Evolutionary conservation across 2,113 vertebrate genomes (phyloP), one percentile per base, ranked within the genome.

Genomic region (Amblyornis subalaris): DNA sequence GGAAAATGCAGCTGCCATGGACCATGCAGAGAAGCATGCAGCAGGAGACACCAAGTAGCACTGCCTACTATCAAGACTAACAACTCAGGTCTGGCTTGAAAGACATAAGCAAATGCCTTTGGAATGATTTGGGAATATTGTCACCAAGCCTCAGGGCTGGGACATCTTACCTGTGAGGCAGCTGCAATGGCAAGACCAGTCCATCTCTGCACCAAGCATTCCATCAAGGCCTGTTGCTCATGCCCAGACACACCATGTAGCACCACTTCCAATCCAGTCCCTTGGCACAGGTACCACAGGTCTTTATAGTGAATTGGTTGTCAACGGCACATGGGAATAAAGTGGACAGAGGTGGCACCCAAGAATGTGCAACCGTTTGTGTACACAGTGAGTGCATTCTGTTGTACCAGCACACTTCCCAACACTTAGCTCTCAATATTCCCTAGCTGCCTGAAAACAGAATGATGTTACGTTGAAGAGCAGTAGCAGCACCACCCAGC

Each of bases 341-440:
- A 57, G 57, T 12, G 42, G 29, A 40, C 55, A 69, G 40, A 81
- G 40, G 14, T 33, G 50, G 60, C 48, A 72, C 29, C 38, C n/a
- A 45, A 55, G 54, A 73, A 76, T 1, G 7, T 15, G 23, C 12
- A 50, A 9, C 21, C 42, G 23, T 67, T 40, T 17, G 51, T 14
- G 35, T 66, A 24, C 20, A 6, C 5, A 1, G 2, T 51, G 44
- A 48, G 44, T 64, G 22, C 28, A 22, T 44, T 47, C 42, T 62
- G 28, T 72, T 76, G 23, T 3, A 29, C 19, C 15, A 55, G 21
- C 24, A 5, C 6, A 3, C 25, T 48, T 53, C 31, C n/a, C 20
- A 29, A 4, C 12, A 42, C 57, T 25, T 4, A 47, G 51, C 42
- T 51, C 54, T 42, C 0, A 0, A 0, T 47, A 28, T 35, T 64